phyloP scores from a whole-genome alignment of 2,113 vertebrate genomes.

The Thunnus maccoyii region DNA sequence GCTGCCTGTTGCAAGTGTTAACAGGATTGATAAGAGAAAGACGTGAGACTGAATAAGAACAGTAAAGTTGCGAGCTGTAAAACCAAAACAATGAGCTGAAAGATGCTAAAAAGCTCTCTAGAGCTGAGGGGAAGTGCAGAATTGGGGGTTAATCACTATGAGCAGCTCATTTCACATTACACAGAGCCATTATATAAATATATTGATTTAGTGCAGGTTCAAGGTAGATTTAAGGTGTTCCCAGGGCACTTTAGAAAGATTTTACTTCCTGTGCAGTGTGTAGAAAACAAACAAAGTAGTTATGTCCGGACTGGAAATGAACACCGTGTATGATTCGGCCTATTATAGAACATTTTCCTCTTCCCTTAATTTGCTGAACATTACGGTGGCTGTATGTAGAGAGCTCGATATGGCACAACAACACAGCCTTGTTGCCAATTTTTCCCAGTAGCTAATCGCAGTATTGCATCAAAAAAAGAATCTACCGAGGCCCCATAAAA shows the following conservation, averaged over 20 bases:
- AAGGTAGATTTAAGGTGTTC: no score
- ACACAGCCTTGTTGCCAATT: background rate
- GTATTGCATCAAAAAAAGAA: background rate
- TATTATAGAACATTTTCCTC: background rate
- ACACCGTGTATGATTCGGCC: background rate
- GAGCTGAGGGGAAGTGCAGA: no score
- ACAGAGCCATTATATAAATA: no score
- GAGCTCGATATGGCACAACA: background rate
- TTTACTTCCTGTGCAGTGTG: no score
- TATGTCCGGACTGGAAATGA: background rate
- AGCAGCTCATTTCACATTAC: no score
- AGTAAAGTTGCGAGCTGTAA: no score
- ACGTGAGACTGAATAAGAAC: no score
- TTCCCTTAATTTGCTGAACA: background rate
- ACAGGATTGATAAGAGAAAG: no score
- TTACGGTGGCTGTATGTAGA: background rate
- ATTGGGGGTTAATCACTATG: no score
- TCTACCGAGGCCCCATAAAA: constrained; percentile 3
- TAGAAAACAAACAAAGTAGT: background rate
- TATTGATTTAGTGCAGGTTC: no score
- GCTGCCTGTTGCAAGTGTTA: no score
- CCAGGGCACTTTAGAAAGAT: no score
- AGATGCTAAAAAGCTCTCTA: background rate
- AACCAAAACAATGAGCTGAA: background rate
- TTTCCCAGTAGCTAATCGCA: background rate